Conservation (phyloP, 2,113 vertebrate genomes). For the Centrocercus urophasianus region DNA sequence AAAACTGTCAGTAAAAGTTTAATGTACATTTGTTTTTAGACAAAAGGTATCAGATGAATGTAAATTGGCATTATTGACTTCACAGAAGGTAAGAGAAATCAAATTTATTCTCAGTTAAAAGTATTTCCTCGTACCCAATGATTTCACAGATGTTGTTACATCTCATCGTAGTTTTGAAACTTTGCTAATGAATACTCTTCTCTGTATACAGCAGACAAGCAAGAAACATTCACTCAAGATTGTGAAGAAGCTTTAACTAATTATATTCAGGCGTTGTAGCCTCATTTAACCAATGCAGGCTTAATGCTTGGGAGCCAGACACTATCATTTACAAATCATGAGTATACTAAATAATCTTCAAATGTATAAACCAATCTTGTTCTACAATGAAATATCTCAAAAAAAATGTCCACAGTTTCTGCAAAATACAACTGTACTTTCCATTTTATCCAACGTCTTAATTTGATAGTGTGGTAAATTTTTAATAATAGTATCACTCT, state of each 20-base stretch:
- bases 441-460: background rate
- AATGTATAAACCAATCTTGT: background rate
- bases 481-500: background rate
- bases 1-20: background rate
- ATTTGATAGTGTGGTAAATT: background rate
- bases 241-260: background rate
- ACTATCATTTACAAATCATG: background rate
- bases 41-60: background rate
- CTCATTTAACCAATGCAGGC: background rate
- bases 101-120: background rate
- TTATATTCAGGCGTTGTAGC: background rate
- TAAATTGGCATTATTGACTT: background rate
- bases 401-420: background rate
- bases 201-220: rapidly evolving
- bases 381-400: background rate
- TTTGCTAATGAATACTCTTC: background rate
- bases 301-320: background rate
- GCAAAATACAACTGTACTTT: background rate
- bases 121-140: background rate
- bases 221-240: background rate
- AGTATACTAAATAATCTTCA: background rate
- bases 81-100: background rate
- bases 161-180: background rate
- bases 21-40: background rate
- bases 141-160: background rate